Evolutionary conservation across 2,797 vertebrate genomes (phyloP).

Genomic region (Phataginus tricuspis): DNA sequence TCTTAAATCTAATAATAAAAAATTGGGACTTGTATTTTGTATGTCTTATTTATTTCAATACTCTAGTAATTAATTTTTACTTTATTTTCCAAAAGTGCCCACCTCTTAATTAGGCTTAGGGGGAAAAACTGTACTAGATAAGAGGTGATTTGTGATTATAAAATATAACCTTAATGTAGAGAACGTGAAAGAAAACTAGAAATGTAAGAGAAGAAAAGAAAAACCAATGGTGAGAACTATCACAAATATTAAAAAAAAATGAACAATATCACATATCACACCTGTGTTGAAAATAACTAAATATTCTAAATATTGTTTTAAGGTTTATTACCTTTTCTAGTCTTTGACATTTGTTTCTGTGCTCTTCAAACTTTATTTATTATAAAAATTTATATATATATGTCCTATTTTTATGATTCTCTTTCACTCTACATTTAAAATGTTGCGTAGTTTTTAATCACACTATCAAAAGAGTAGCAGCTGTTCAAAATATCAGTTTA

Average conservation of each 20-base stretch:
- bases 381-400: background rate
- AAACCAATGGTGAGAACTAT: conserved; percentile 1
- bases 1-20: background rate
- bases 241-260: background rate
- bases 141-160: background rate
- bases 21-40: background rate
- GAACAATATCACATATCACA: background rate
- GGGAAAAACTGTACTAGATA: too few species aligned
- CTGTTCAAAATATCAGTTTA: conserved; percentile 66
- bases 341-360: conserved; percentile 17
- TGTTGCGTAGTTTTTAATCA: background rate
- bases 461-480: background rate
- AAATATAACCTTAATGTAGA: background rate
- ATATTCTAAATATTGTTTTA: background rate
- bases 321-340: background rate
- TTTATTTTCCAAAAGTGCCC: background rate
- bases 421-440: conserved; percentile 33
- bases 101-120: background rate
- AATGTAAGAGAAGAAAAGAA: background rate
- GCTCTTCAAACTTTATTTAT: background rate
- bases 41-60: background rate
- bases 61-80: background rate
- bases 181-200: background rate
- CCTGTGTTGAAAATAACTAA: background rate
- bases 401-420: background rate